These are phyloP conservation scores for Nemoura dubitans DNA, from an alignment of 2,888 invertebrate genomes.

Conservation along the genomic window DNA sequence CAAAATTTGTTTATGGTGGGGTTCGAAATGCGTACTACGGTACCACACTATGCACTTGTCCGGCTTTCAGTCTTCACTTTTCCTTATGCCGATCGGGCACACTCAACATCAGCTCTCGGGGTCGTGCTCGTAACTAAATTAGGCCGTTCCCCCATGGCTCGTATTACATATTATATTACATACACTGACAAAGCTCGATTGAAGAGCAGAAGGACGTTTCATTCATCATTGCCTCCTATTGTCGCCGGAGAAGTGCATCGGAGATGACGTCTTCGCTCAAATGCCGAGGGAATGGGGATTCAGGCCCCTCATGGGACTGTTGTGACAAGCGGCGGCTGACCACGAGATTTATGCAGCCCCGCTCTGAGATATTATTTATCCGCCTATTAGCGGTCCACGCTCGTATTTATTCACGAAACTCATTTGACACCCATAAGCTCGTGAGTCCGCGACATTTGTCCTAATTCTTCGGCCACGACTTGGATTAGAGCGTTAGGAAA, in stretches of 20 bases:
- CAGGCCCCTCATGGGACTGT: not conserved
- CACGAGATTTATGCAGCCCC: not conserved
- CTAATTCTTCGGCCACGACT: not conserved
- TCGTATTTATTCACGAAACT: not conserved
- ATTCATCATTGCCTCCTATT: not conserved
- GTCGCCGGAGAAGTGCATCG: not conserved
- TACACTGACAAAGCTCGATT: not conserved
- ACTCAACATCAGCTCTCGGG: too few species aligned
- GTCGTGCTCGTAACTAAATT: too few species aligned
- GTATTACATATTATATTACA: too few species aligned
- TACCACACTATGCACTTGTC: too few species aligned
- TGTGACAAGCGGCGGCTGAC: not conserved
- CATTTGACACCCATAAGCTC: not conserved
- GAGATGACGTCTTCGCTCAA: not conserved
- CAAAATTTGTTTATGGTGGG: too few species aligned
- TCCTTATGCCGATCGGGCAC: too few species aligned
- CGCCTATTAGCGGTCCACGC: not conserved
- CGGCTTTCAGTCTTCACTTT: too few species aligned
- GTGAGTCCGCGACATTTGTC: not conserved
- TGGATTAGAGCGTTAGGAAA: not conserved
- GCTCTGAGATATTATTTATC: not conserved
- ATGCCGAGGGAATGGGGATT: not conserved
- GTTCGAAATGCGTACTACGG: too few species aligned
- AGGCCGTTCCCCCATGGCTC: too few species aligned
- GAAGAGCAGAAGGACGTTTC: not conserved